Percentiles rank a stretch among this genome's conserved stretches.
Conservation (phyloP, 2,113 vertebrate genomes). For the Bucco capensis region DNA sequence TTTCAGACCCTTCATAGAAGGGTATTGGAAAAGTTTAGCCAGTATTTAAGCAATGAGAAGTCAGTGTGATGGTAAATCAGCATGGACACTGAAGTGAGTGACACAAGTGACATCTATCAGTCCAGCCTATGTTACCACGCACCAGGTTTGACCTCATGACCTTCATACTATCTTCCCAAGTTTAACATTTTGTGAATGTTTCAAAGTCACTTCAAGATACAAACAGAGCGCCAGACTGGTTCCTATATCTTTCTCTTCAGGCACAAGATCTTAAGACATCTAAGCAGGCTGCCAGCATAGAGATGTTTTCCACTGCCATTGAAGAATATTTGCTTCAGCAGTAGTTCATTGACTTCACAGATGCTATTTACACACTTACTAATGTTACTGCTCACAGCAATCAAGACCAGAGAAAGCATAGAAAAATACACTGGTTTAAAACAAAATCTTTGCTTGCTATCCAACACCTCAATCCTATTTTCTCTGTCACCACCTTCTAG, state of each 20-base stretch:
- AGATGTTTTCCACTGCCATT: not conserved
- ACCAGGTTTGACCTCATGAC: not conserved
- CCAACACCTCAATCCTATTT: not conserved
- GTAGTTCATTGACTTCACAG: rapidly evolving
- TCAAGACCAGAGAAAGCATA: not conserved
- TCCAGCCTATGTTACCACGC: not conserved
- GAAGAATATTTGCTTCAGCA: not conserved
- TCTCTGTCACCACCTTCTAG: not conserved
- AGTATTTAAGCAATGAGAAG: not conserved
- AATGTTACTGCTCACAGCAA: not conserved
- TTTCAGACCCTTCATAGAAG: not conserved
- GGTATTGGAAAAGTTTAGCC: not conserved
- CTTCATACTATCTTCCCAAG: not conserved
- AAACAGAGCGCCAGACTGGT: not conserved
- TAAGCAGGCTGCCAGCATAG: not conserved
- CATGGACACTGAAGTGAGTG: rapidly evolving
- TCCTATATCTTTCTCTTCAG: not conserved
- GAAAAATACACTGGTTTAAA: not conserved
- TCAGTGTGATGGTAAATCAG: not conserved
- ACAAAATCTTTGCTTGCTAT: not conserved
- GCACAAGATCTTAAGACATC: not conserved
- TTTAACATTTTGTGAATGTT: not conserved
- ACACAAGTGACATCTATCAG: not conserved
- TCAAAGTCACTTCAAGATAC: not conserved
- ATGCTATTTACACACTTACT: not conserved